Evolutionary conservation across 2,113 vertebrate species (phyloP), one percentile per base, ranked within the genome.

Genomic region (Tragulus kanchil): DNA sequence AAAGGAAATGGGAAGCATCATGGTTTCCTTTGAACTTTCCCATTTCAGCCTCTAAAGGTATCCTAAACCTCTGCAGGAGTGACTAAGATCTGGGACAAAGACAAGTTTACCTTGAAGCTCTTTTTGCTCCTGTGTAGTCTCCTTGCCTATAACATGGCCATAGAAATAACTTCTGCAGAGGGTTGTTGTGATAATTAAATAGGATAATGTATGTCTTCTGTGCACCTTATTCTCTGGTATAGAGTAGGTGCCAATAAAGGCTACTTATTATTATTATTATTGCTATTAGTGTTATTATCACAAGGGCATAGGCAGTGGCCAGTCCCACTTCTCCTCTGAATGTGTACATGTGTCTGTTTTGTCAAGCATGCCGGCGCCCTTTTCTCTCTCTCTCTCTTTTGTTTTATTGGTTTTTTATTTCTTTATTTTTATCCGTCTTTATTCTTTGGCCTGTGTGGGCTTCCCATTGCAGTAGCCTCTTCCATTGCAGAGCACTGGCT

Each of bases 21-120:
- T 95, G 96, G 98, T 97, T 98, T 96, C 97, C 98, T 98, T 98
- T 93, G 97, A 98, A 98, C 97, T 96, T 97, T 98, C 95, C 97
- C 98, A 97, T 94, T 97, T 97, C 98, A 98, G 54, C 97, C 97
- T 98, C 98, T 98, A n/a, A 98, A 98, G 98, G 98, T 98, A 98
- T 98, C 98, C 98, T 97, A 97, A 98, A 97, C 97, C 95, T 95
- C 97, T 96, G 69, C 85, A 96, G 98, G 98, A 97, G 98, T 98
- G 96, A 98, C 96, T 94, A 98, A 98, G 97, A 95, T 92, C 82
- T 5, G 89, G 97, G 98, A 99, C 98, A 98, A 99, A 98, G 98
- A 97, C 98, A 98, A 97, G 98, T n/a, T n/a, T n/a, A n/a, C n/a
- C n/a, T n/a, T n/a, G n/a, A n/a, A n/a, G n/a, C n/a, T n/a, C n/a